A percentile compares a stretch with the other conserved stretches of the same genome.
These are phyloP conservation scores for Mixornis gularis DNA, from an alignment of 2,113 vertebrate species.

Conservation along the genomic window DNA sequence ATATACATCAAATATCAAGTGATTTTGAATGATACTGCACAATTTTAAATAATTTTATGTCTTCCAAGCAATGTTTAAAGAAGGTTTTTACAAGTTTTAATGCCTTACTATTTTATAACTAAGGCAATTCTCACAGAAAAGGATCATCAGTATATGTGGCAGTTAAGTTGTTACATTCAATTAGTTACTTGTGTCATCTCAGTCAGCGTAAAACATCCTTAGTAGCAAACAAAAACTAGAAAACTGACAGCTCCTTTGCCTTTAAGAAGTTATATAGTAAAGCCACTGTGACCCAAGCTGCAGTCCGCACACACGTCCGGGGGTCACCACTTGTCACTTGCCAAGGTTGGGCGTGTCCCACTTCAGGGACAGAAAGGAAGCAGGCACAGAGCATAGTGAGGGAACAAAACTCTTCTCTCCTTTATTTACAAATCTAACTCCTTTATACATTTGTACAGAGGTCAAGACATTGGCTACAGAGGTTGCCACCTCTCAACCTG, in stretches of 20 bases:
- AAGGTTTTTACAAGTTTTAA: neutral
- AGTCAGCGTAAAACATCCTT: neutral
- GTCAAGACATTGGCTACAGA: no score
- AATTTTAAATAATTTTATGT: conserved; percentile 3
- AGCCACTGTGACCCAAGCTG: no score
- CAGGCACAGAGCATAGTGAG: no score
- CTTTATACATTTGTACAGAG: no score
- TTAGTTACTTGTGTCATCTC: neutral
- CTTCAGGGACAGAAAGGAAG: no score
- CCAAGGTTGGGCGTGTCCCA: no score
- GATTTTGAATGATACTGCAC: neutral
- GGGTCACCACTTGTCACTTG: no score
- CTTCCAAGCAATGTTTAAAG: neutral
- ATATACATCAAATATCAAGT: neutral
- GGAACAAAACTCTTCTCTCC: no score
- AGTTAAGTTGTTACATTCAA: neutral
- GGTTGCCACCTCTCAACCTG: no score
- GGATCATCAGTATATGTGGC: neutral
- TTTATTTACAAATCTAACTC: no score
- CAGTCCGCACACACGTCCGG: no score
- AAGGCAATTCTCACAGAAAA: neutral
- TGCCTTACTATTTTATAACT: neutral
- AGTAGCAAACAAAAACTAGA: neutral
- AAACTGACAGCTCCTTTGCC: neutral
- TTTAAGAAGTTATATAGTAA: neutral